Evolutionary conservation across 1,140 invertebrate species (phyloP), one percentile per base, ranked within the genome.

Genomic region (Drosophila pallidifrons): DNA sequence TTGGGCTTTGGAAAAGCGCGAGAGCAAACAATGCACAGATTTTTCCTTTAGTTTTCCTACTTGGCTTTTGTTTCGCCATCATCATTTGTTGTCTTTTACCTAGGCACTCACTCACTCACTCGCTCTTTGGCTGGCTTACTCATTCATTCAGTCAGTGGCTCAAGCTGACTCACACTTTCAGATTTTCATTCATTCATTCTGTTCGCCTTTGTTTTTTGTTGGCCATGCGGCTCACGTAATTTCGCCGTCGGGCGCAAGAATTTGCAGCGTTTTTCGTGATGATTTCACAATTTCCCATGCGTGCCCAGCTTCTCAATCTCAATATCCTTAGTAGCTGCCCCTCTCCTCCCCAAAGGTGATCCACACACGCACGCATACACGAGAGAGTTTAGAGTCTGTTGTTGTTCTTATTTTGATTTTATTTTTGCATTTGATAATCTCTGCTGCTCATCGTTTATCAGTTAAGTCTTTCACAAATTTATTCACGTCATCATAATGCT

Each of bases 191-290:
- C 75, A 63, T 60, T 69, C 69, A 74, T 68, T 74, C 58, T 45
- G n/a, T 65, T 51, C 51, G 57, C 52, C 35, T 82, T 75, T 67
- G 70, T 72, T 58, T 81, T 61, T 81, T 81, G 66, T 81, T 81
- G 66, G 66, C 41, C 61, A 86, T 87, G 77, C 83, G 43, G 51
- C 77, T 67, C 83, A 88, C 83, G 83, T 88, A 83, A 79, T 77
- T 64, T 45, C 7, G 77, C 75, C 57, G 66, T 81, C 73, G 76
- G 83, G 85, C 63, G 49, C 6, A 83, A 76, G 76, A 89, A 81
- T 87, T 83, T 82, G 73, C 77, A 77, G 86, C 69, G 69, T 83
- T 87, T 89, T 79, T 81, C 83, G 81, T 81, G 77, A 82, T 88
- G 83, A 88, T 77, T 87, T 86, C 63, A 77, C 75, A 77, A 75